Conservation (phyloP, 2,888 invertebrate genomes). For the Ornithoptera alexandrae region DNA sequence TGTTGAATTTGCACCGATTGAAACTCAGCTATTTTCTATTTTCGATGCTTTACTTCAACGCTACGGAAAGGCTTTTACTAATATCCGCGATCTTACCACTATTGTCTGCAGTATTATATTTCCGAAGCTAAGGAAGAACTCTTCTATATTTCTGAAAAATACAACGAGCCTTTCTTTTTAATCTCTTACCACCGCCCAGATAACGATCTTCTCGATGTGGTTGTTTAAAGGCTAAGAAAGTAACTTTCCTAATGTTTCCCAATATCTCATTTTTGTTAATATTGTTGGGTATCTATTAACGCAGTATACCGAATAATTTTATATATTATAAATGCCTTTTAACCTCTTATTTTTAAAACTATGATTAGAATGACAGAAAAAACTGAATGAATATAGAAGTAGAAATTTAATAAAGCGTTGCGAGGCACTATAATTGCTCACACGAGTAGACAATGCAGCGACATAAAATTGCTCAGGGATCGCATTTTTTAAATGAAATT, state of each 20-base stretch:
- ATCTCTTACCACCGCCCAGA: no score
- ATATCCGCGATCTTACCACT: neutral
- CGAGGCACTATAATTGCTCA: constrained; percentile 25
- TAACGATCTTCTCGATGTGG: no score
- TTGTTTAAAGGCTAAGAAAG: no score
- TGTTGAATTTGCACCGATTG: no score
- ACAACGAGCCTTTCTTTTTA: no score
- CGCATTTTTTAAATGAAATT: constrained; percentile 13
- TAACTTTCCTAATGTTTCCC: neutral
- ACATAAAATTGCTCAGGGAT: constrained; percentile 21
- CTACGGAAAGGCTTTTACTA: no score
- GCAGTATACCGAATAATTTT: neutral
- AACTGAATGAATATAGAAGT: constrained; percentile 21
- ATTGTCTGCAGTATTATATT: neutral
- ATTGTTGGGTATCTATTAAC: neutral
- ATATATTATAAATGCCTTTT: neutral
- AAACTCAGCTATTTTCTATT: no score
- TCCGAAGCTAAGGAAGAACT: no score
- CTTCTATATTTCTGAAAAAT: no score
- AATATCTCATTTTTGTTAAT: neutral
- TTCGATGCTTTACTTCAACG: no score
- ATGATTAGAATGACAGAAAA: constrained; percentile 12
- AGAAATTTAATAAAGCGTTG: constrained; percentile 24
- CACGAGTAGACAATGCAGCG: constrained; percentile 22
- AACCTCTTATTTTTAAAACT: neutral